Evolutionary conservation across 2,113 vertebrate genomes (phyloP).

Genomic region (Pseudopodoces humilis): DNA sequence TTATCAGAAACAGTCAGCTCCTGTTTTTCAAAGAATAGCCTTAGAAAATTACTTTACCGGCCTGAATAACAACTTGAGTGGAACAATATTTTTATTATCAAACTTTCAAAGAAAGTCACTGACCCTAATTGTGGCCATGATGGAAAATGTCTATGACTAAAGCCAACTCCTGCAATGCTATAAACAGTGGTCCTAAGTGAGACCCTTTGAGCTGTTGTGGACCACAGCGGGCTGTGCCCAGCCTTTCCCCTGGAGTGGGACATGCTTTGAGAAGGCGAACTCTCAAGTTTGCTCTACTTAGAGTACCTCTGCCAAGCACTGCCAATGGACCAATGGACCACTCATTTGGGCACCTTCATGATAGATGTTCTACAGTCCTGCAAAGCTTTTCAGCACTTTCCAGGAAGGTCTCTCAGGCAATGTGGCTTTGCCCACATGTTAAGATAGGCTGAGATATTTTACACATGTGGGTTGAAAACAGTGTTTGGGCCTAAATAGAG

Average conservation of each 20-base stretch:
- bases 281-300: neutral
- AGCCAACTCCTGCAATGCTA: neutral
- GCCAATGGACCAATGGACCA: fast-evolving
- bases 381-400: neutral
- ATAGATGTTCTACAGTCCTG: neutral
- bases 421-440: neutral
- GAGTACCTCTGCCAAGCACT: neutral
- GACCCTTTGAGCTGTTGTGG: neutral
- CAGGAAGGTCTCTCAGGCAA: neutral
- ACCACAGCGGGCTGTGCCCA: neutral
- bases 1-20: neutral
- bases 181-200: neutral
- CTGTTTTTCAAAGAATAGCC: neutral
- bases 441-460: neutral
- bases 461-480: neutral
- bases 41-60: neutral
- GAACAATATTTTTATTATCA: neutral
- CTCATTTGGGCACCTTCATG: neutral
- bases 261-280: neutral
- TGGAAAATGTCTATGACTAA: neutral
- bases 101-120: neutral
- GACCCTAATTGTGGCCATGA: neutral
- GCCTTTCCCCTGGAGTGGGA: neutral
- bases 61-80: neutral
- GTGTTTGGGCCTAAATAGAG: neutral